Conservation (phyloP, 2,888 invertebrate species). For the Microctonus hyperodae region DNA sequence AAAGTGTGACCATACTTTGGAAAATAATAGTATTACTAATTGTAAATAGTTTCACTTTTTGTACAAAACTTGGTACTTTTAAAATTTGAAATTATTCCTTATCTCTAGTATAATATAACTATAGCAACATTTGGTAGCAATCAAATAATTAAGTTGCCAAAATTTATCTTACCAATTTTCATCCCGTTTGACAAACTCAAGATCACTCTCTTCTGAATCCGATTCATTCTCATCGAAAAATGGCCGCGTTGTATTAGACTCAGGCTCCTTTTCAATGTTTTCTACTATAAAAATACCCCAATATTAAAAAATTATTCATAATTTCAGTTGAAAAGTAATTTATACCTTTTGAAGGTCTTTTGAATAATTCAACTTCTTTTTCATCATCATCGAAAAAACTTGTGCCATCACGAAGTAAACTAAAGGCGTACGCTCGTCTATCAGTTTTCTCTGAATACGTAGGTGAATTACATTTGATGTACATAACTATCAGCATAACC, state of each 20-base stretch:
- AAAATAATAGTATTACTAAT: neutral
- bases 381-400: constrained; percentile 66
- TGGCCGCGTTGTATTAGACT: neutral
- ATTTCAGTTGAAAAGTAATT: neutral
- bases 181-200: neutral
- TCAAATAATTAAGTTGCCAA: neutral
- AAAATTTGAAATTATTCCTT: neutral
- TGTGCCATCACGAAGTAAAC: constrained; percentile 67
- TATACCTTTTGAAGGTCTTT: constrained; percentile 51
- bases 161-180: neutral
- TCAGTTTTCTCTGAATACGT: constrained; percentile 59
- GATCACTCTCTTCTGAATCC: neutral
- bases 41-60: neutral
- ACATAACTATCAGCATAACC: constrained; percentile 67
- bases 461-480: constrained; percentile 64
- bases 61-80: neutral
- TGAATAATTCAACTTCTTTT: constrained; percentile 65
- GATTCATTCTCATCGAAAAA: neutral
- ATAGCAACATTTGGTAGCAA: neutral
- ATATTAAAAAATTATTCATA: neutral
- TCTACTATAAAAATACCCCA: neutral
- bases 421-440: constrained; percentile 67
- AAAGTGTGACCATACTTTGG: neutral
- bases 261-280: neutral
- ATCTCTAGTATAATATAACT: neutral